Evolutionary conservation across 1,140 invertebrate species (phyloP).

Genomic region (Pachyrhynchus sulphureomaculatus): DNA sequence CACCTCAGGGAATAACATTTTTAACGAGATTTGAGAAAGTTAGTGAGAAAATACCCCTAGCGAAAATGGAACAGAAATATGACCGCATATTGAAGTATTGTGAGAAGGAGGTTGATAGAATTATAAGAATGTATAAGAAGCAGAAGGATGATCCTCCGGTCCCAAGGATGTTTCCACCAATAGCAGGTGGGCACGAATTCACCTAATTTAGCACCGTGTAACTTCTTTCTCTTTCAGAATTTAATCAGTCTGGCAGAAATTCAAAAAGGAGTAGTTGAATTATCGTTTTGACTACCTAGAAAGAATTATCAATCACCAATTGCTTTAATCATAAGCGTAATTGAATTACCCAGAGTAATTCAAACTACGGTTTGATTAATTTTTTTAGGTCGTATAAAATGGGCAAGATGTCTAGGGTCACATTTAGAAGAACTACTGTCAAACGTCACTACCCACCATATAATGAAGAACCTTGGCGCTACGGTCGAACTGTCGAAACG

Average conservation of each 20-base stretch:
- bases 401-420: slow-evolving; percentile 67
- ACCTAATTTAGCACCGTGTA: too few species aligned
- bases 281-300: too few species aligned
- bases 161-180: slow-evolving; percentile 81
- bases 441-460: slow-evolving; percentile 68
- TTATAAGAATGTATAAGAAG: slow-evolving; percentile 82
- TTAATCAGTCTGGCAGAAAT: too few species aligned
- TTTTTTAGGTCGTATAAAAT: slow-evolving; percentile 67
- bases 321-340: too few species aligned
- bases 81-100: slow-evolving; percentile 76
- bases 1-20: slow-evolving; percentile 83
- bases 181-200: slow-evolving; percentile 75
- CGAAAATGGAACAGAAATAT: slow-evolving; percentile 83
- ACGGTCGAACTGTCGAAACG: slow-evolving; percentile 71
- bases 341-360: too few species aligned
- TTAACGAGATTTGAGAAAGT: slow-evolving; percentile 86
- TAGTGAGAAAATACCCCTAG: slow-evolving; percentile 77
- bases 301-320: too few species aligned
- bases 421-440: slow-evolving; percentile 74
- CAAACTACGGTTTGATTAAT: too few species aligned
- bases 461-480: slow-evolving; percentile 66
- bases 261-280: too few species aligned
- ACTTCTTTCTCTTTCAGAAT: slow-evolving; percentile 3
- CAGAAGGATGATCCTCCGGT: slow-evolving; percentile 85
- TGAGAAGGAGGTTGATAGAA: slow-evolving; percentile 82